Evolutionary conservation across 1,140 invertebrate genomes (phyloP), one percentile per base, ranked within the genome.

Genomic region (Bombus pyrosoma): DNA sequence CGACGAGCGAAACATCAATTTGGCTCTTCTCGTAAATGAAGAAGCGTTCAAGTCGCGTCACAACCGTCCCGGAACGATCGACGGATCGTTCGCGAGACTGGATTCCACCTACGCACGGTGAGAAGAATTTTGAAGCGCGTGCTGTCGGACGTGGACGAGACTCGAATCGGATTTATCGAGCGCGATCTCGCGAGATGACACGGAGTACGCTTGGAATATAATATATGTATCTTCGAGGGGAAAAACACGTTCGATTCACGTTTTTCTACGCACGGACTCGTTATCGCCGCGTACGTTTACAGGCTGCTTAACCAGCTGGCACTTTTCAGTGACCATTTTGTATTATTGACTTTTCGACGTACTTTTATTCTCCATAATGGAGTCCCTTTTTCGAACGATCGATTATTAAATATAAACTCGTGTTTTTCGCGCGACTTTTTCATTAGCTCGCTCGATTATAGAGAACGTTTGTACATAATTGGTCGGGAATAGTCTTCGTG

Each of bases 321-420:
- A 53, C 73, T 53, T 77, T 82, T 74, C 41, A 62, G 37, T 53
- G 34, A 37, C 43, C n/a, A 47, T 66, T 80, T 69, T 69, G 22
- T 39, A 81, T 81, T 9, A 37, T 53, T 59, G 22, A 62, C 47
- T 62, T 81, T 81, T 83, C 10, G 43, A 69, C 64, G 78, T 69
- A 64, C 43, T 13, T 81, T 71, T 81, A 62, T 57, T 15, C 77
- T 47, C 34, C 41, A 57, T 13, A 39, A 71, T 12, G 73, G 72
- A 22, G 72, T 12, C 34, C 34, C 12, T 77, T 39, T 37, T 62
- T n/a, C 62, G n/a, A 22, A 53, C 47, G 47, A 47, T 66, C 47
- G 74, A 37, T 43, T 66, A 43, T 64, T 62, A 34, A 32, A 66
- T 13, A 9, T 1, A 25, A 53, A 62, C 59, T 62, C 57, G 5